These are phyloP conservation scores for Hylaea fasciaria DNA, from an alignment of 2,888 invertebrate genomes.

Conservation along the genomic window DNA sequence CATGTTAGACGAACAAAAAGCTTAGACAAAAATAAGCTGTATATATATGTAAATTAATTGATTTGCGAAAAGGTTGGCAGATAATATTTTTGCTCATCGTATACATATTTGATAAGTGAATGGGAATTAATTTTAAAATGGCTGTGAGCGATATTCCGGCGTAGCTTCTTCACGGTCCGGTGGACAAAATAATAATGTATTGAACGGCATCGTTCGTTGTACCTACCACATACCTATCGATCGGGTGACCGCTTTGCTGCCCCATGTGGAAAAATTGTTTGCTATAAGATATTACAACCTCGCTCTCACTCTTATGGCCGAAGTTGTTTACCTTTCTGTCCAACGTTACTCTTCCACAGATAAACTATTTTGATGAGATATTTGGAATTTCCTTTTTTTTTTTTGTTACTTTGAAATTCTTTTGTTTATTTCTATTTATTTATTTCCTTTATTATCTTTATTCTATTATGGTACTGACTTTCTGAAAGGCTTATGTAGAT, in stretches of 20 bases:
- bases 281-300: constrained; percentile 26
- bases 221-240: constrained; percentile 35
- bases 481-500: no score
- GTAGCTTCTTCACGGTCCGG: constrained; percentile 60
- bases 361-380: constrained; percentile 14
- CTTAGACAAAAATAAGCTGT: constrained; percentile 3
- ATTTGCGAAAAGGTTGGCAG: constrained; percentile 24
- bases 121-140: constrained; percentile 67
- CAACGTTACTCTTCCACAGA: constrained; percentile 5
- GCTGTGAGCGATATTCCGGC: constrained; percentile 63
- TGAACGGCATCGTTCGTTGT: constrained; percentile 51
- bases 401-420: no score
- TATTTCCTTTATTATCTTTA: no score
- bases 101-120: constrained; percentile 58
- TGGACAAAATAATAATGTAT: constrained; percentile 70
- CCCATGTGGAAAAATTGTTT: constrained; percentile 29
- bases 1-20: constrained; percentile 26
- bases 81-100: constrained; percentile 51
- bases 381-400: not conserved
- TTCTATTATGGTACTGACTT: no score
- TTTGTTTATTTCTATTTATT: no score
- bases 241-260: constrained; percentile 34
- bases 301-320: constrained; percentile 14
- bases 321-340: constrained; percentile 21
- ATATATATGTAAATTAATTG: constrained; percentile 10